These are phyloP conservation scores for Coelinius sp. DNA, from an alignment of 2,888 invertebrate genomes.

Conservation along the genomic window DNA sequence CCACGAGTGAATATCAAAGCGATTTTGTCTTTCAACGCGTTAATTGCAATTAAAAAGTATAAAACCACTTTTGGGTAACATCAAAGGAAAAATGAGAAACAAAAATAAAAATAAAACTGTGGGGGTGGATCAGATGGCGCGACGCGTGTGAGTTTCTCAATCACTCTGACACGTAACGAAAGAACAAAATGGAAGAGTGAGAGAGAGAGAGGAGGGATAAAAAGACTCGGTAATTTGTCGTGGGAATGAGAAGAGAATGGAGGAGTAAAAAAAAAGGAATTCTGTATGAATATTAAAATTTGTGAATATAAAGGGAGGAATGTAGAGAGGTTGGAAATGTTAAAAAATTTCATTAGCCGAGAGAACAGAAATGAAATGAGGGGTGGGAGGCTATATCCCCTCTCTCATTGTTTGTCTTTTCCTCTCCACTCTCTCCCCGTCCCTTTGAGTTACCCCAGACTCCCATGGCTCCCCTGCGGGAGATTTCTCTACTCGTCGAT, in stretches of 20 bases:
- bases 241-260: not conserved
- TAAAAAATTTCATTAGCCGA: constrained; percentile 45
- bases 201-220: not conserved
- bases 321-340: constrained; percentile 35
- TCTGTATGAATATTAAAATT: constrained; percentile 28
- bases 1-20: constrained; percentile 44
- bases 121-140: constrained; percentile 9
- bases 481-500: constrained; percentile 43
- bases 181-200: not conserved
- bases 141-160: constrained; percentile 36
- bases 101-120: not conserved
- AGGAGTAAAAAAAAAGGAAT: not conserved
- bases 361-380: constrained; percentile 20
- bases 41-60: constrained; percentile 54
- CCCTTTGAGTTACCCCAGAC: not conserved
- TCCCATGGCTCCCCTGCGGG: constrained; percentile 28
- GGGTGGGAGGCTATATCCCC: constrained; percentile 26
- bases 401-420: constrained; percentile 38
- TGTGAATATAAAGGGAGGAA: constrained; percentile 10
- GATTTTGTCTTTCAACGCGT: constrained; percentile 45
- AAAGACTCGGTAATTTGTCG: constrained; percentile 11
- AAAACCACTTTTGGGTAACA: constrained; percentile 46
- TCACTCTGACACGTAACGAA: constrained; percentile 21
- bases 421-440: constrained; percentile 1
- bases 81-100: constrained; percentile 39